Percentiles rank a stretch among this genome's conserved stretches.
Conservation (phyloP, 2,113 vertebrate genomes). For the Acanthochromis polyacanthus region DNA sequence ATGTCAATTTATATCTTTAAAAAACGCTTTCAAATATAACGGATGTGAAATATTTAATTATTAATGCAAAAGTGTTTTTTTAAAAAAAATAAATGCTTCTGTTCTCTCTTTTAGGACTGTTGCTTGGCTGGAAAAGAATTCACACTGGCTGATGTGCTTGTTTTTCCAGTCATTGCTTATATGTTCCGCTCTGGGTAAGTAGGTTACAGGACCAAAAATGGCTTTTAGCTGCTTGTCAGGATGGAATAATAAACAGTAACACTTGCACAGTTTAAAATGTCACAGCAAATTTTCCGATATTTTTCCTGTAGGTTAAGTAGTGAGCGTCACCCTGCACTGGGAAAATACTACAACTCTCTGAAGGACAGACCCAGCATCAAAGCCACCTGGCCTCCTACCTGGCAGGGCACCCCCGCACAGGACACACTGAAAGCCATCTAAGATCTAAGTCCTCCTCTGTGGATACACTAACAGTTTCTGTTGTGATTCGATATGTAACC, state of each 20-base stretch:
- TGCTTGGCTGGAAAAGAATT: conserved; percentile 74
- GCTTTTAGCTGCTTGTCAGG: not conserved
- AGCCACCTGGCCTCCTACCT: conserved; percentile 74
- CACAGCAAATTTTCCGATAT: not conserved
- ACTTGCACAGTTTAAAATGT: not conserved
- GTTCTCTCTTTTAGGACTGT: conserved; percentile 3
- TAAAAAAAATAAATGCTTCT: too few species aligned
- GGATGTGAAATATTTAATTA: too few species aligned
- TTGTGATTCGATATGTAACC: not conserved
- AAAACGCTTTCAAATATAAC: too few species aligned
- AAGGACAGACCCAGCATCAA: conserved; percentile 80
- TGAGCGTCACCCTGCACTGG: conserved; percentile 75
- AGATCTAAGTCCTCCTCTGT: conserved; percentile 4
- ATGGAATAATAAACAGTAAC: not conserved
- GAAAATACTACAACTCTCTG: conserved; percentile 72
- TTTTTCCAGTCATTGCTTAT: conserved; percentile 68
- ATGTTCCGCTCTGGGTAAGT: conserved; percentile 71
- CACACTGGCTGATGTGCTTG: conserved; percentile 73
- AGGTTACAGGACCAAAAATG: not conserved
- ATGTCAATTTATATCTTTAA: too few species aligned
- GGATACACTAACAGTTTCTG: not conserved
- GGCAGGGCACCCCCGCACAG: conserved; percentile 60
- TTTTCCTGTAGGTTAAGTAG: conserved; percentile 59
- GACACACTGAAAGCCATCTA: conserved; percentile 70
- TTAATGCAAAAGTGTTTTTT: not conserved